Base-by-base conservation (phyloP, 2,113 vertebrate genomes). In the Otocyon megalotis region DNA sequence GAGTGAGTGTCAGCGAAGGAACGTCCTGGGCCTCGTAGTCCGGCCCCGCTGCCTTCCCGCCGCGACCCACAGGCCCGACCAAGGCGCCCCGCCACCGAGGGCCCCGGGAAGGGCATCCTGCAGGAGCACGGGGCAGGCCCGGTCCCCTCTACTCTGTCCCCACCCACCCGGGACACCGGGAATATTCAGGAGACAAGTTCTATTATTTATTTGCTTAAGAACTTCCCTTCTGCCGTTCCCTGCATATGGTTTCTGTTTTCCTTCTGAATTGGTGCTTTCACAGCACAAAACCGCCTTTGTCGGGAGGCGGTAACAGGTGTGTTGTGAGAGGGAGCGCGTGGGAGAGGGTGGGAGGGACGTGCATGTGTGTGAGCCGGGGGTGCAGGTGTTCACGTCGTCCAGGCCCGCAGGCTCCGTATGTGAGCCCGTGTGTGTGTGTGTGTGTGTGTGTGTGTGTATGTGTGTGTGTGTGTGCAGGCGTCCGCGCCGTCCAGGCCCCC, bases 271-370 rank as follows among this genome's bases (percentile, higher is more conserved):
- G 88, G 72, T 74, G 82, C 94, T 96, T 97, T 95, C 83, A 82
- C 22, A 88, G 82, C 6, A 97, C 96, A 98, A 87, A 86, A 72
- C 93, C 15, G 82, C 60, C 94, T 97, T 97, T 96, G 92, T 93
- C 43, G 88, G 88, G 56, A 86, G 80, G 91, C 80, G 86, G 94
- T 56, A 89, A 60, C 97, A 97, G 93, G 94, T 98, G 95, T 94
- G 95, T 28, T 72, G 37, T 69, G 94, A 93, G 81, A 62, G 35
- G 15, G 74, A 85, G 60, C 6, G 0, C 20, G 3, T 48, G 37
- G 22, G 32, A 54, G 35, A 79, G 82, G 82, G 62, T 24, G 56
- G 72, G 53, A 95, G 85, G 76, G 74, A 93, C 5, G 5, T 35
- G 67, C 85, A 35, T 83, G 82, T 93, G 81, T 67, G 63, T 63